Base-by-base conservation (phyloP, 2,888 invertebrate genomes). In the Brachylomia viminalis region DNA sequence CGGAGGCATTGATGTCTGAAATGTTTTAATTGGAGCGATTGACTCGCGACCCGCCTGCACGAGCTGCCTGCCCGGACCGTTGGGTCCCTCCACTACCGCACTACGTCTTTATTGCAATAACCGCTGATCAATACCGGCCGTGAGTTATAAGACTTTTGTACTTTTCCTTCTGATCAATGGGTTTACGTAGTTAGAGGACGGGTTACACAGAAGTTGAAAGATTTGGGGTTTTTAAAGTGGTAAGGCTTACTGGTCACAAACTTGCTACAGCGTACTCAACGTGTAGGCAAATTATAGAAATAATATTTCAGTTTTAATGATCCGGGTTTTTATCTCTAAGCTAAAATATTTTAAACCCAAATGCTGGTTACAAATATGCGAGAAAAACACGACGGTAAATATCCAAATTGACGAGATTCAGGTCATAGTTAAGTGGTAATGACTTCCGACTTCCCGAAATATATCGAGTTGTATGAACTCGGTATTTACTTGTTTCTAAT, bases 401-500 rank as follows among this genome's bases (percentile, higher is more conserved):
- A 72, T 45, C 49, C 20, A 54, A 82, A 67, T 72, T 77, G 58
- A 62, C 27, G 58, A 72, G 58, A 83, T 86, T 65, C 38, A 69
- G 86, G 71, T 73, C 83, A 77, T 68, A 82, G 72, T 78, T 70
- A 82, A 77, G 83, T 86, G 78, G 79, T 86, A 83, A 83, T 86
- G 83, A 83, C 83, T 78, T 83, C 83, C 86, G 71, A 74, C 65
- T 83, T 83, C 70, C 74, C 75, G 69, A 86, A 83, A 83, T 86
- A 67, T 83, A 75, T 83, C 72, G 74, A 73, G 72, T 86, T 79
- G 69, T 72, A 66, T 72, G 79, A 83, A 79, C 80, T 73, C 47
- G 23, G 30, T n/a, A 72, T 76, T 87, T 87, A 80, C 87, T 86
- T 78, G 76, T 72, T 87, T 86, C 76, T 87, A 69, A 86, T 87